phyloP scores from a whole-genome alignment of 2,888 invertebrate genomes.

The Lissonota sp. region DNA sequence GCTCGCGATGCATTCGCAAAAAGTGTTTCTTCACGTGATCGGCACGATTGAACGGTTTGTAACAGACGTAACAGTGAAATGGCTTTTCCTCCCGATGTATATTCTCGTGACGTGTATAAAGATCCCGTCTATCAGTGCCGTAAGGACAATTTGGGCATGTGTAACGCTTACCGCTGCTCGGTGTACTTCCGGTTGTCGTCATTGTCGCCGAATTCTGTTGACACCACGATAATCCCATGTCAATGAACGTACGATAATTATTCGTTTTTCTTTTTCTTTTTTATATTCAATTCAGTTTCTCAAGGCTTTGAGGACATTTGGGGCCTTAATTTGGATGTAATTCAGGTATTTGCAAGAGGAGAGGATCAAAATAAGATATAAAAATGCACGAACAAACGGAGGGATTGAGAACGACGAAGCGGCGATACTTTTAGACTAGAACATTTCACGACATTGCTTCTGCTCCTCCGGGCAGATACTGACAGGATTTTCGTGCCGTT shows the following conservation, averaged over 20 bases:
- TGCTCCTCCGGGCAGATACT: not conserved
- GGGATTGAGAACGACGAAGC: not conserved
- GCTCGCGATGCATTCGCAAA: slow-evolving; percentile 95
- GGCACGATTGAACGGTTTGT: slow-evolving; percentile 96
- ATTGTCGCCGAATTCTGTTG: slow-evolving; percentile 54
- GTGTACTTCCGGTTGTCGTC: slow-evolving; percentile 65
- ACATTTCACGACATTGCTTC: not conserved
- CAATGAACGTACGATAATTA: slow-evolving; percentile 17
- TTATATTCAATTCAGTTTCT: not conserved
- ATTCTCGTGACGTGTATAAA: slow-evolving; percentile 96
- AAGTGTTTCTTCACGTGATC: slow-evolving; percentile 98
- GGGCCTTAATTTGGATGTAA: no score
- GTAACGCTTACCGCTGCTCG: slow-evolving; percentile 88
- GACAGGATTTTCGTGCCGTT: not conserved
- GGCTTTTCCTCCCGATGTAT: slow-evolving; percentile 97
- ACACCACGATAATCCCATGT: slow-evolving; percentile 31
- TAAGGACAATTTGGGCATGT: slow-evolving; percentile 95
- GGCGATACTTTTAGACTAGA: not conserved
- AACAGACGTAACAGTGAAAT: slow-evolving; percentile 96
- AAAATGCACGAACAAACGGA: not conserved
- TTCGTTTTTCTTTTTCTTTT: slow-evolving; percentile 25
- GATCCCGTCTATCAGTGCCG: slow-evolving; percentile 95
- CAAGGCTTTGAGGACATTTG: no score
- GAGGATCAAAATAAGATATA: not conserved
- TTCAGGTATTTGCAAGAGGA: not conserved